A percentile compares a stretch with the other conserved stretches of the same genome.
These are phyloP conservation scores for Chorisops tibialis DNA, from an alignment of 2,888 invertebrate species.

Conservation along the genomic window DNA sequence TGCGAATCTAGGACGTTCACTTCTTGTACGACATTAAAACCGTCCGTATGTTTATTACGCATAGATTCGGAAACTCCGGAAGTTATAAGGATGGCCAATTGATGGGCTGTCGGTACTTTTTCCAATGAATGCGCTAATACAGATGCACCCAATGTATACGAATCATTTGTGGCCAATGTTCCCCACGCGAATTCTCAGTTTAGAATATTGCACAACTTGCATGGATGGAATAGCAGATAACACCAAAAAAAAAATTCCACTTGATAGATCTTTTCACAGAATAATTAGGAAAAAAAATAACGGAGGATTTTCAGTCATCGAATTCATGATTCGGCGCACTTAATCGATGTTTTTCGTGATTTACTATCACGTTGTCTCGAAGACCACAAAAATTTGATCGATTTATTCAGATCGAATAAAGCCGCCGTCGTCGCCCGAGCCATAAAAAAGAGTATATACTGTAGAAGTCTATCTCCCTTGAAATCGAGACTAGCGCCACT, in stretches of 20 bases:
- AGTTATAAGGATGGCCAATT: constrained; percentile 86
- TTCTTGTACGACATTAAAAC: constrained; percentile 79
- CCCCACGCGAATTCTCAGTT: constrained; percentile 97
- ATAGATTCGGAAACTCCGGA: constrained; percentile 84
- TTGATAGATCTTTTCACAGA: not conserved
- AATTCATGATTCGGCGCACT: constrained; percentile 19
- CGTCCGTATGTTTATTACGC: constrained; percentile 79
- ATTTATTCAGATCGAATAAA: constrained; percentile 49
- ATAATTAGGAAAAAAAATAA: constrained; percentile 5
- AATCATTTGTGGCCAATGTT: constrained; percentile 97
- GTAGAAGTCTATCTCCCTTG: too few relatives aligned
- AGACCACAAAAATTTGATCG: too few relatives aligned
- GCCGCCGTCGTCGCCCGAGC: too few relatives aligned
- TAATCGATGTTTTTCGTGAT: too few relatives aligned
- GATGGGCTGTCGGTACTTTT: constrained; percentile 73
- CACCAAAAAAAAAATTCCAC: not conserved
- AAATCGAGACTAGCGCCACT: too few relatives aligned
- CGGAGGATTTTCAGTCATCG: not conserved
- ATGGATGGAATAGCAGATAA: too few relatives aligned
- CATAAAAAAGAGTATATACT: too few relatives aligned
- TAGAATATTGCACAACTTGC: too few relatives aligned
- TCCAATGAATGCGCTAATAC: constrained; percentile 90
- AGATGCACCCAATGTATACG: constrained; percentile 92
- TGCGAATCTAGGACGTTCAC: constrained; percentile 96
- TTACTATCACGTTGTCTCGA: too few relatives aligned